Evolutionary conservation across 2,113 vertebrate species (phyloP), one percentile per base, ranked within the genome.

Genomic region (Climacteris rufus): DNA sequence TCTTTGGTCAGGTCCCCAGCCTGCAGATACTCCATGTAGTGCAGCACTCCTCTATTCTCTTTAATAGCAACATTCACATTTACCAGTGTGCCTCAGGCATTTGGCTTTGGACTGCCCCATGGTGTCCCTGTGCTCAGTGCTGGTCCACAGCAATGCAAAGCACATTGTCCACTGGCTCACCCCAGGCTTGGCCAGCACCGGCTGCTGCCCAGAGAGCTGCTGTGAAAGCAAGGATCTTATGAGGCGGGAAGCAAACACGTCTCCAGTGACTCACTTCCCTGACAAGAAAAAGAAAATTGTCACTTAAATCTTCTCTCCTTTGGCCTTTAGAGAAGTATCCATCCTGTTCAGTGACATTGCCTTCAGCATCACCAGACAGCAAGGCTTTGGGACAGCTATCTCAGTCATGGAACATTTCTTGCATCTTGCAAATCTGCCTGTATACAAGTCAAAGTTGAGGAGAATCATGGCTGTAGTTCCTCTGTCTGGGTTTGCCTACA

Each of bases 81-180:
- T 42, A 42, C 40, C 74, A 22, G 7, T 70, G 10, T 19, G 30
- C 13, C 68, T 37, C 19, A 19, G 37, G 13, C 7, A 11, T 31
- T 64, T 77, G 24, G 25, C 4, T n/a, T 37, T 23, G n/a, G 50
- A 23, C 13, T 3, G 4, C 7, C 8, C 15, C 45, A 18, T 2
- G 7, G 3, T 12, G 9, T 17, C 8, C 15, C 11, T 22, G n/a
- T 40, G 24, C 28, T 59, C 47, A 2, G 39, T 2, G 6, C 8
- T 2, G 0, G 18, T 57, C 27, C 42, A 3, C 5, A 66, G 37
- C 40, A 52, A 13, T 3, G 11, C 6, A 18, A 47, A 1, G 6
- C 1, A 1, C 1, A 1, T 6, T 37, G 37, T 14, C 14, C 35
- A 9, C 2, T 2, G 20, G 10, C 8, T 83, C 25, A 39, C 11